Evolutionary conservation across 1,140 invertebrate species (phyloP), one percentile per base, ranked within the genome.

Genomic region (Euura lappo): DNA sequence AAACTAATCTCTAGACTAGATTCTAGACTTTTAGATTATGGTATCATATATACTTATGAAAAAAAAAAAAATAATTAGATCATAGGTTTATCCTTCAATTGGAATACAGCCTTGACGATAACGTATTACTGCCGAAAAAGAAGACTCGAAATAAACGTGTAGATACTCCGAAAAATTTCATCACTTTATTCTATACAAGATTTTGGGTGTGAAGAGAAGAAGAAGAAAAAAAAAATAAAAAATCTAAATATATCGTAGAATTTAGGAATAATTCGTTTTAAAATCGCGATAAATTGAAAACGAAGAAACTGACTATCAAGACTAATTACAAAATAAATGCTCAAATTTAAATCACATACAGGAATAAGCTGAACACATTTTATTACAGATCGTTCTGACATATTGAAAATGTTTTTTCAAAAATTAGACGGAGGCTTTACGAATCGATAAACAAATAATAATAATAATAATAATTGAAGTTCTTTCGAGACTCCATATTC

Each of bases 401-500:
- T 28, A 28, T 28, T 28, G 28, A 28, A 28, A 28, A 28, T 28
- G 28, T 28, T 28, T 28, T n/a, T n/a, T n/a, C n/a, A n/a, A n/a
- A n/a, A n/a, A n/a, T n/a, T n/a, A n/a, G n/a, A n/a, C n/a, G n/a
- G n/a, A n/a, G n/a, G n/a, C n/a, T n/a, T n/a, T n/a, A n/a, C n/a
- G n/a, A n/a, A n/a, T n/a, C n/a, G n/a, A n/a, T n/a, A n/a, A n/a
- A n/a, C n/a, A n/a, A n/a, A n/a, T n/a, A n/a, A n/a, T n/a, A 28
- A 11, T 4, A 60, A 60, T 60, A 6, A 60, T 60, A 60, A 60
- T n/a, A 60, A 60, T n/a, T n/a, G 42, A 6, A 60, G 77, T 76
- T 74, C 60, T 71, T 74, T 42, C 77, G 80, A 84, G 75, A 78
- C 78, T 85, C 84, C 81, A 85, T 85, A 87, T 81, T 81, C 85